phyloP scores from a whole-genome alignment of 2,888 invertebrate species.

The Ischnus inquisitorius region DNA sequence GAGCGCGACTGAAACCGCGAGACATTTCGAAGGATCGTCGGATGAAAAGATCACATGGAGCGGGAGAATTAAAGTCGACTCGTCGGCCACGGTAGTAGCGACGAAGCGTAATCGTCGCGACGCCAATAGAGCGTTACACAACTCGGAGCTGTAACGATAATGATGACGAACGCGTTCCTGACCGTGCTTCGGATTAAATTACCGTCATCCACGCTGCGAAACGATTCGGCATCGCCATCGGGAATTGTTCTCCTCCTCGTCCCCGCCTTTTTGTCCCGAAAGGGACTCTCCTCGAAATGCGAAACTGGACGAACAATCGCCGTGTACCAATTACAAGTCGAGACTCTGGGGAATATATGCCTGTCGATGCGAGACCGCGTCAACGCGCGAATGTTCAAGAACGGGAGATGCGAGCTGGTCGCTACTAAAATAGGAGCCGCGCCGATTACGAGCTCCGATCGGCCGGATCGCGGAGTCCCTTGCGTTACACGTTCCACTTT shows the following conservation, averaged over 20 bases:
- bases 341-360: not conserved
- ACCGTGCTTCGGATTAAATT: conserved; percentile 58
- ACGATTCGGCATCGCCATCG: not conserved
- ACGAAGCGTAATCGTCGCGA: conserved; percentile 65
- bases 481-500: conserved; percentile 25
- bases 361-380: not conserved
- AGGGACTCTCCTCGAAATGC: conserved; percentile 27
- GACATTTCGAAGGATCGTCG: not conserved
- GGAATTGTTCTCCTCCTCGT: not conserved
- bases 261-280: conserved; percentile 6
- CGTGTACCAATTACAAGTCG: not conserved
- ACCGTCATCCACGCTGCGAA: conserved; percentile 22
- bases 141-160: conserved; percentile 15
- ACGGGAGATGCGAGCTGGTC: not conserved
- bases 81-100: conserved; percentile 74
- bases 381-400: not conserved
- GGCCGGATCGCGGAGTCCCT: conserved; percentile 24
- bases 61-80: conserved; percentile 76
- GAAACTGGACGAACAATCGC: conserved; percentile 25
- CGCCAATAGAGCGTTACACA: conserved; percentile 61
- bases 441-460: conserved; percentile 46
- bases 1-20: not conserved
- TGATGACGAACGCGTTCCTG: not conserved
- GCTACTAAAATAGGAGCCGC: conserved; percentile 47
- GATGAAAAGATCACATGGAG: not conserved